Percentiles rank a stretch among this genome's conserved stretches.
Evolutionary conservation across 2,888 invertebrate species (phyloP).

Genomic region (Encarsia formosa): DNA sequence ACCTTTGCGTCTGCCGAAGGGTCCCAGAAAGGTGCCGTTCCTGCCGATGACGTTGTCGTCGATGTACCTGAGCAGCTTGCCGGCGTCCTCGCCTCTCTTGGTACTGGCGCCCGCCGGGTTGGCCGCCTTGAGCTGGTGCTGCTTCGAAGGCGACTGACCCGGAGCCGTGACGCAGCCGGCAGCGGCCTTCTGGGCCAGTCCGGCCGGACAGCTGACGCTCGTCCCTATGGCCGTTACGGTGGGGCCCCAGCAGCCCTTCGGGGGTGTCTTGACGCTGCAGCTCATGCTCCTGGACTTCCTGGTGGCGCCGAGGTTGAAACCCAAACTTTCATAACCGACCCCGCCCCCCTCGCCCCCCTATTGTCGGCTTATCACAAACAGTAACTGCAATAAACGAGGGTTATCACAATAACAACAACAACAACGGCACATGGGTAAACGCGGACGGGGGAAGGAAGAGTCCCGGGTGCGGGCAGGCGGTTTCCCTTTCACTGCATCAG

Average conservation of each 20-base stretch:
- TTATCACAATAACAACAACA: background rate
- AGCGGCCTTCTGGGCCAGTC: slow-evolving; percentile 1
- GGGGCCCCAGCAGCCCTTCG: slow-evolving; percentile 45
- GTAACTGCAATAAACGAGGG: background rate
- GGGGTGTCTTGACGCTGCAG: slow-evolving; percentile 48
- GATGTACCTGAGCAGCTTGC: slow-evolving; percentile 72
- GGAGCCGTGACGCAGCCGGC: background rate
- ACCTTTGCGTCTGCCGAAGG: slow-evolving; percentile 80
- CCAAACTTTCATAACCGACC: background rate
- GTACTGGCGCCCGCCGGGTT: slow-evolving; percentile 46
- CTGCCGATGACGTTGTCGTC: slow-evolving; percentile 78
- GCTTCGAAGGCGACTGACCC: slow-evolving; percentile 15
- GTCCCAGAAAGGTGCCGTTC: slow-evolving; percentile 75
- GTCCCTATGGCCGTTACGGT: background rate
- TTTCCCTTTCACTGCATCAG: slow-evolving; percentile 22
- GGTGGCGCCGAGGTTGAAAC: background rate
- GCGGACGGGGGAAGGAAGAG: background rate
- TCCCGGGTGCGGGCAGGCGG: background rate
- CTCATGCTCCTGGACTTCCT: slow-evolving; percentile 36
- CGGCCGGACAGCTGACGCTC: slow-evolving; percentile 15
- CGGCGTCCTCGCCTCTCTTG: slow-evolving; percentile 63
- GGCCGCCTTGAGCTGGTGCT: slow-evolving; percentile 42
- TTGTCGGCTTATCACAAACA: background rate
- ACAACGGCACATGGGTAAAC: background rate
- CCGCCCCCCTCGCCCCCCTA: background rate